Evolutionary conservation across 2,113 vertebrate species (phyloP), one percentile per base, ranked within the genome.

Genomic region (Laterallus jamaicensis): DNA sequence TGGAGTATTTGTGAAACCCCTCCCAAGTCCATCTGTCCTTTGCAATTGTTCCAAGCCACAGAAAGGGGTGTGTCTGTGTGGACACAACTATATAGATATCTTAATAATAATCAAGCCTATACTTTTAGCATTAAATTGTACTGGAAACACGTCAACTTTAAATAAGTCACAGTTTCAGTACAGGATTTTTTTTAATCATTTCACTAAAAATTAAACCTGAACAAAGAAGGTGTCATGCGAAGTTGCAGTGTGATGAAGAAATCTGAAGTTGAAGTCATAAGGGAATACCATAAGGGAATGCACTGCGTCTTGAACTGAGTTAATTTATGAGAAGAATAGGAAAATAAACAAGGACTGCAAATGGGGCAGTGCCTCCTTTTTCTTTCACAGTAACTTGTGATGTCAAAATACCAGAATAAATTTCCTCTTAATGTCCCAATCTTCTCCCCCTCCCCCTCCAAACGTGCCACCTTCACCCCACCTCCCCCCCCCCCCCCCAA

Each of bases 31-130:
- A 94, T 98, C 91, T 97, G 92, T 95, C 87, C 96, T 97, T 86
- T 97, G 88, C 96, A 82, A 39, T 97, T 96, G 90, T 93, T 97
- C 93, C 92, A 96, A 96, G 93, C 94, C 97, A 95, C 95, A 97
- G 96, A 92, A 78, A 74, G 93, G 76, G 58, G 32, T 68, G 92
- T 95, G 93, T 93, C 87, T 32, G 0, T 58, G 40, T 79, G 87
- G 56, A 83, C 92, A 76, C 83, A 96, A 92, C 83, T 88, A 84
- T 95, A 96, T 92, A 95, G 80, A 68, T 85, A 86, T 69, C 78
- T 92, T 95, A 88, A 86, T 92, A 93, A 82, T 82, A 40, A 93
- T 87, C 11, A 90, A 92, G 75, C 37, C 74, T 95, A 66, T 94
- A 83, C 29, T 96, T 97, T 95, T 93, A 77, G 47, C 86, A 91